Conservation (phyloP, 2,888 invertebrate genomes). For the Eristalis intricaria region DNA sequence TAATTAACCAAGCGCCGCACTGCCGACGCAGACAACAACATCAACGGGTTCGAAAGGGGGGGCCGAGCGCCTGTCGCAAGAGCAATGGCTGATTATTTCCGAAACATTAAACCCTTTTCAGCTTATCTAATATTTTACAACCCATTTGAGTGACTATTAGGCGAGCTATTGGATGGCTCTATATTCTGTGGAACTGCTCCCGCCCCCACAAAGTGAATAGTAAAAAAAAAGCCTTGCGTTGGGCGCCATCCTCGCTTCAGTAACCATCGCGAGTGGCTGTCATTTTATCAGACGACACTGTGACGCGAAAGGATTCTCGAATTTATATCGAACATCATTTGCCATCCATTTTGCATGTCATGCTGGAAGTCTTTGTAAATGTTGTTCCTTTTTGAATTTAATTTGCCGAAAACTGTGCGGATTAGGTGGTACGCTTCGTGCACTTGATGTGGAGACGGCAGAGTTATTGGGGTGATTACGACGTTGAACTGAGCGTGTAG, state of each 20-base stretch:
- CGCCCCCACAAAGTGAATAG: not conserved
- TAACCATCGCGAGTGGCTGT: constrained; percentile 21
- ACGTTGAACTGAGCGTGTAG: constrained; percentile 39
- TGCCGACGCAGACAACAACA: not conserved
- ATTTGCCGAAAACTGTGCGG: constrained; percentile 66
- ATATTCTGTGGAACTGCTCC: not conserved
- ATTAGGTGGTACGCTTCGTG: constrained; percentile 42
- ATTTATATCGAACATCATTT: constrained; percentile 68
- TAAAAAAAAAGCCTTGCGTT: not conserved
- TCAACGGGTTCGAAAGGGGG: constrained; percentile 15
- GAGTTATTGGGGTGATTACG: constrained; percentile 61
- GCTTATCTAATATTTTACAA: constrained; percentile 77
- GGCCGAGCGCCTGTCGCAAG: constrained; percentile 55
- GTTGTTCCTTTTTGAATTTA: constrained; percentile 65
- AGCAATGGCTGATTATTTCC: constrained; percentile 78
- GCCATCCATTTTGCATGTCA: constrained; percentile 59
- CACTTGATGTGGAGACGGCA: not conserved
- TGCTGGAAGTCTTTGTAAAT: constrained; percentile 31
- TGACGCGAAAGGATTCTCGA: constrained; percentile 59
- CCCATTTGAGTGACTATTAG: constrained; percentile 79
- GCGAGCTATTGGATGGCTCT: constrained; percentile 48
- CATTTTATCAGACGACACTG: constrained; percentile 55
- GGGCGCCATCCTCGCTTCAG: constrained; percentile 21
- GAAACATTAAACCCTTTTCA: constrained; percentile 78
- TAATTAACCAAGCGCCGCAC: constrained; percentile 56